Evolutionary conservation across 2,113 vertebrate species (phyloP).

Genomic region (Pelusios castaneus): DNA sequence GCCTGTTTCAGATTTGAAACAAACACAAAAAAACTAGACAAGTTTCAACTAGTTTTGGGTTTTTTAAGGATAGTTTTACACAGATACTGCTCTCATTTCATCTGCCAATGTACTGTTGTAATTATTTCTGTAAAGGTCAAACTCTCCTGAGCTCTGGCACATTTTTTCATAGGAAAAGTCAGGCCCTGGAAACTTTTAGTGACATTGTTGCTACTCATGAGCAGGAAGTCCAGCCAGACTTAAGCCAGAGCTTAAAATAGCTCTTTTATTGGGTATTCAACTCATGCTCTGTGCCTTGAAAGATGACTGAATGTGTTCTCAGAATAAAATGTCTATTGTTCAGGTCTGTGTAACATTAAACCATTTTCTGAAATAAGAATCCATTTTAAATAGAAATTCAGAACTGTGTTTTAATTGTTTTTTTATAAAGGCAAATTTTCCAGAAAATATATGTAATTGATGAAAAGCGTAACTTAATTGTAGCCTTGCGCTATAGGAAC

Average conservation of each 20-base stretch:
- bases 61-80: neutral
- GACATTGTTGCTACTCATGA: neutral
- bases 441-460: neutral
- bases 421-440: neutral
- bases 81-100: neutral
- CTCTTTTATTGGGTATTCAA: neutral
- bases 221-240: neutral
- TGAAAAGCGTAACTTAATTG: neutral
- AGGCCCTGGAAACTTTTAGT: neutral
- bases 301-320: neutral
- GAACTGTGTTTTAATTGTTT: neutral
- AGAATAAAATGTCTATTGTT: neutral
- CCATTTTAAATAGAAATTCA: neutral
- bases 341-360: neutral
- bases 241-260: neutral
- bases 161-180: neutral
- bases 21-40: neutral
- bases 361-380: neutral
- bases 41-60: neutral
- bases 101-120: neutral
- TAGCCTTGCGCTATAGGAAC: neutral
- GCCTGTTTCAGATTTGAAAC: neutral
- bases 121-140: neutral
- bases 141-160: neutral
- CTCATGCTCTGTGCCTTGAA: slow-evolving; percentile 9